These are phyloP conservation scores for Brachionichthys hirsutus DNA, from an alignment of 2,113 vertebrate genomes.

Conservation along the genomic window DNA sequence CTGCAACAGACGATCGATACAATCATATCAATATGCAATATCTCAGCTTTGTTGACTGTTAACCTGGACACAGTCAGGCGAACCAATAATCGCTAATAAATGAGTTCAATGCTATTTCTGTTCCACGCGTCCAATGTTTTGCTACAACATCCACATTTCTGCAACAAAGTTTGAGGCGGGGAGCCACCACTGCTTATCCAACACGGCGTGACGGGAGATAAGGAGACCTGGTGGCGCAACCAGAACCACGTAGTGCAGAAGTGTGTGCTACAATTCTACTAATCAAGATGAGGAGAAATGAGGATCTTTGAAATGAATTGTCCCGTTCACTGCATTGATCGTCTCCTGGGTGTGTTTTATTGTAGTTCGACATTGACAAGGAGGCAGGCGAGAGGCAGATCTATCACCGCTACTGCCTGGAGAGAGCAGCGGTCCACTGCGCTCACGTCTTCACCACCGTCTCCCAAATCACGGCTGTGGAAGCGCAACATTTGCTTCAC, in stretches of 20 bases:
- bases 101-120: not conserved
- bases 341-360: not conserved
- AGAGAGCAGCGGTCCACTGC: constrained; percentile 89
- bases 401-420: constrained; percentile 96
- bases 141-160: not conserved
- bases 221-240: too few relatives aligned
- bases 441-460: constrained; percentile 95
- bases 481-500: constrained; percentile 94
- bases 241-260: too few relatives aligned
- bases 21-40: constrained; percentile 29
- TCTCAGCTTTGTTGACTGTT: constrained; percentile 4
- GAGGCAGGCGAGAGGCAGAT: constrained; percentile 96
- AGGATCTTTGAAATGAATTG: not conserved
- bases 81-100: not conserved
- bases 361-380: constrained; percentile 91
- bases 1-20: not conserved
- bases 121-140: too few relatives aligned
- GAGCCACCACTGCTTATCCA: too few relatives aligned
- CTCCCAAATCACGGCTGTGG: constrained; percentile 94
- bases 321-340: not conserved
- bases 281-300: too few relatives aligned
- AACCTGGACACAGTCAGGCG: not conserved
- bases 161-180: too few relatives aligned
- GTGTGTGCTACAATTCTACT: too few relatives aligned
- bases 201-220: too few relatives aligned